Percentiles rank a stretch among this genome's conserved stretches.
Evolutionary conservation across 1,140 invertebrate genomes (phyloP).

Genomic region (Polypedilum vanderplanki): DNA sequence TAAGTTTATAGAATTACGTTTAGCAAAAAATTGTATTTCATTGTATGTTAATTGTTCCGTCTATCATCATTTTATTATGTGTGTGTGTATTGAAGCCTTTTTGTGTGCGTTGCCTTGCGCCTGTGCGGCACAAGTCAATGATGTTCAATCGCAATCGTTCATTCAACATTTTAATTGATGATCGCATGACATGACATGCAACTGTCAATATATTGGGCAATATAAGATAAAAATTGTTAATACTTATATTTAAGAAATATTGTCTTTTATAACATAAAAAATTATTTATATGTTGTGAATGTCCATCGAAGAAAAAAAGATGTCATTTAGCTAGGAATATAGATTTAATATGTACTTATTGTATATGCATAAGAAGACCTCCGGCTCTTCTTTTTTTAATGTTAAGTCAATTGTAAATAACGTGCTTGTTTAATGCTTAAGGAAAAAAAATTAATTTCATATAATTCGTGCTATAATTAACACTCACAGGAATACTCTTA

Average conservation of each 20-base stretch:
- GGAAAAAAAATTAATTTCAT: background rate
- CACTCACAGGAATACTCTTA: background rate
- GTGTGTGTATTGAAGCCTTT: background rate
- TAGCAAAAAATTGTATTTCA: slow-evolving; percentile 17
- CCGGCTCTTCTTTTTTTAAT: background rate
- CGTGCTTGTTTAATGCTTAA: background rate
- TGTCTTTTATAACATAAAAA: background rate
- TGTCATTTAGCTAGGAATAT: slow-evolving; percentile 7
- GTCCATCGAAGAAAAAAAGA: background rate
- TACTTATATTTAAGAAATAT: background rate
- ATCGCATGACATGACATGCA: slow-evolving; percentile 5
- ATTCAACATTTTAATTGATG: slow-evolving; percentile 19
- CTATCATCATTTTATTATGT: slow-evolving; percentile 2
- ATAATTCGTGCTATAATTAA: slow-evolving; percentile 6
- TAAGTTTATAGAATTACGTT: background rate
- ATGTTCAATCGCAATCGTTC: background rate
- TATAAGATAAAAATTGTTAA: slow-evolving; percentile 15
- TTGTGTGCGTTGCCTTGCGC: background rate
- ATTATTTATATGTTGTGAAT: slow-evolving; percentile 24
- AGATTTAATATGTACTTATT: background rate
- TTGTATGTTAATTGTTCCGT: slow-evolving; percentile 25
- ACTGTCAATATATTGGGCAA: slow-evolving; percentile 12
- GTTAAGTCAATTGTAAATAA: background rate
- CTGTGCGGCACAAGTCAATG: background rate
- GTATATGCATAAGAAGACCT: background rate